Base-by-base conservation (phyloP, 2,888 invertebrate genomes). In the Stictocephala bisonia region DNA sequence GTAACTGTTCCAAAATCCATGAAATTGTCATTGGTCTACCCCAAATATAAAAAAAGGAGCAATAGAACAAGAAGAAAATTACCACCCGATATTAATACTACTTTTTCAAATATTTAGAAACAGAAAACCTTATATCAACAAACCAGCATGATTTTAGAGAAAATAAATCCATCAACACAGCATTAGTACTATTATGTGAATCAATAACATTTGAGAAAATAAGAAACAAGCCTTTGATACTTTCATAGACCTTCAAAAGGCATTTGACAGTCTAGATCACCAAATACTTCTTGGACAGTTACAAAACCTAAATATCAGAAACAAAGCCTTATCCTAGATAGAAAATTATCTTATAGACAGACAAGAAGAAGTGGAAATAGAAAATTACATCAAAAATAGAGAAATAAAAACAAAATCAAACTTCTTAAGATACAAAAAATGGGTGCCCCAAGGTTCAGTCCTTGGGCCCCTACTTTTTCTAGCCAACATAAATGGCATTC, bases 231-330 rank as follows among this genome's bases (percentile, higher is more conserved):
- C 64, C 6, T 6, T 20, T 7, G 41, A 20, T 15, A 29, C 35
- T 3, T 64, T 64, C 22, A 1, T 64, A 20, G 64, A 64, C 41
- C 22, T 64, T 1, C 40, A 64, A 18, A 64, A 64, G 20, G 64
- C 35, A 1, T 64, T 35, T 40, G 15, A 64, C 41, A 64, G 41
- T 40, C 64, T 64, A 3, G 35, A 64, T 13, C 15, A 20, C 24
- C 9, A 35, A 13, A 64, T 64, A 6, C 41, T 40, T 7, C n/a
- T 35, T 1, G 1, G 35, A 2, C 18, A 64, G 35, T 2, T 64
- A 1, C 15, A 35, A 40, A 15, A 64, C 7, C 20, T 64, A 7
- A 29, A 64, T 9, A 64, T 64, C 2, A 35, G 2, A 35, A 24
- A 13, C 15, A 40, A 40, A 2, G 64, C 64, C 15, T 35, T 64